Evolutionary conservation across 2,113 vertebrate genomes (phyloP).

Genomic region (Puffinus mauretanicus): DNA sequence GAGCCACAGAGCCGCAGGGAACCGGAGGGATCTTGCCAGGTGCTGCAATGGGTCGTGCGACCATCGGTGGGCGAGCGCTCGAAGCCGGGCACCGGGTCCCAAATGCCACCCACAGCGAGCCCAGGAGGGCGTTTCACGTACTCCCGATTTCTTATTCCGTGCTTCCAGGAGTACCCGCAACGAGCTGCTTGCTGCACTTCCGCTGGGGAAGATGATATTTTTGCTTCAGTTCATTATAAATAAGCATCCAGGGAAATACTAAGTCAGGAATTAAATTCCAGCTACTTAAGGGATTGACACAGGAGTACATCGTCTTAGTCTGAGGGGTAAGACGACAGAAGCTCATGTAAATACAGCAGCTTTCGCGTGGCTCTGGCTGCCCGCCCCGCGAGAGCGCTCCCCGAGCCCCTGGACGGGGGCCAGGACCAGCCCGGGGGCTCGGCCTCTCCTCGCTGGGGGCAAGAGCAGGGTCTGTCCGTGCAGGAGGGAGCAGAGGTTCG

Average conservation of each 20-base stretch:
- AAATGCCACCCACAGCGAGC: not conserved
- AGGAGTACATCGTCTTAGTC: not conserved
- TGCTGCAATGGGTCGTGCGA: not conserved
- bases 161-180: not conserved
- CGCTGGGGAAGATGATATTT: not conserved
- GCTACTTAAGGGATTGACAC: not conserved
- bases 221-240: not conserved
- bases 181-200: not conserved
- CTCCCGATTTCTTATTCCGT: fast-evolving
- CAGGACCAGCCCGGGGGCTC: fast-evolving
- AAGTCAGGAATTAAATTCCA: not conserved
- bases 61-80: not conserved
- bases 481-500: not conserved
- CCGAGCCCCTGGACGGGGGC: not conserved
- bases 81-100: fast-evolving
- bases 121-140: not conserved
- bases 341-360: not conserved
- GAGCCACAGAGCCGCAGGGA: fast-evolving
- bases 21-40: not conserved
- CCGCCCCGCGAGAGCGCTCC: not conserved
- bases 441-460: not conserved
- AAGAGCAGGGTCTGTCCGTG: not conserved
- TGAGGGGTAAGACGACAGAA: not conserved
- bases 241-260: not conserved
- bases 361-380: not conserved